Evolutionary conservation across 2,113 vertebrate species (phyloP).

Genomic region (Apodemus sylvaticus): DNA sequence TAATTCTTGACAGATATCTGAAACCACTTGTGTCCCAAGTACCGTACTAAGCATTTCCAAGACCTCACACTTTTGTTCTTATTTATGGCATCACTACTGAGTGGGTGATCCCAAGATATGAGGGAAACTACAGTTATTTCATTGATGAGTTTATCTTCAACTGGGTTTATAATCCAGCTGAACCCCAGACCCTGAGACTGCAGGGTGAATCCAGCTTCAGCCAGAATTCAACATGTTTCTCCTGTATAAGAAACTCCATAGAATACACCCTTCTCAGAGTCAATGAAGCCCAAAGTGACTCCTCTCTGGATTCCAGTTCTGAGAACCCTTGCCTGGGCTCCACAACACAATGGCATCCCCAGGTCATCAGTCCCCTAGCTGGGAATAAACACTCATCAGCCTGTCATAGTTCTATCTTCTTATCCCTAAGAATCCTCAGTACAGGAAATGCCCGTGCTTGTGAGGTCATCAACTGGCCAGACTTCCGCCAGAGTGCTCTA

Average conservation of each 20-base stretch:
- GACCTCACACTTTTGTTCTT: neutral
- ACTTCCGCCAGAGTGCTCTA: neutral
- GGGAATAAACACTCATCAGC: too few relatives aligned
- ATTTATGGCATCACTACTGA: neutral
- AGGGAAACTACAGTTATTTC: neutral
- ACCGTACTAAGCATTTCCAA: neutral
- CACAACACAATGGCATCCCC: neutral
- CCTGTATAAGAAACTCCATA: neutral
- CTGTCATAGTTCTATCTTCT: rapidly evolving
- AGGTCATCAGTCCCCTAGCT: rapidly evolving
- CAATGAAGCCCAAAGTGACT: neutral
- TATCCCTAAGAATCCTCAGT: neutral
- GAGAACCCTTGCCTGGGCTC: neutral
- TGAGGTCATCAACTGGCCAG: neutral
- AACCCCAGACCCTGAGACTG: neutral
- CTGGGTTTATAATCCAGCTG: neutral
- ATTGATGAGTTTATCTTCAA: neutral
- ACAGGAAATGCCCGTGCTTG: neutral
- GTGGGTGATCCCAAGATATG: neutral
- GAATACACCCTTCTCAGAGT: neutral
- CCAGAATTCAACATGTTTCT: neutral
- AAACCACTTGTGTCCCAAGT: neutral
- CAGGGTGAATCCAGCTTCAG: neutral
- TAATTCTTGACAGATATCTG: neutral
- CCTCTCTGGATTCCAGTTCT: neutral